Base-by-base conservation (phyloP, 2,888 invertebrate species). In the Thera britannica region DNA sequence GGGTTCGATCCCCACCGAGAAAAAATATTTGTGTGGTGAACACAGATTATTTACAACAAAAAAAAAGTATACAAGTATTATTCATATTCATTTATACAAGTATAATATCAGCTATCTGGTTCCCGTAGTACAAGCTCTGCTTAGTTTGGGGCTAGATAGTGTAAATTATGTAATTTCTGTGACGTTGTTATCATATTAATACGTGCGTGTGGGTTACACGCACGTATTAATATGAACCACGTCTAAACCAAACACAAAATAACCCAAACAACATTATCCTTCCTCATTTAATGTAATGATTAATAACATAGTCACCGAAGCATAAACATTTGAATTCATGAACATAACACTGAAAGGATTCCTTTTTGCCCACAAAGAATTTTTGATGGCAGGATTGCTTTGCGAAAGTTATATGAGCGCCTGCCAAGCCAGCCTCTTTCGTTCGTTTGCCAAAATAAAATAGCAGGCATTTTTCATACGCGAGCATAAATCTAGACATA, bases 391-490 rank as follows among this genome's bases (percentile, higher is more conserved):
- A 62, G 57, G 60, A 49, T 55, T 64, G 54, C 62, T 56, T 64
- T 59, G 60, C 65, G 54, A 62, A 68, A 70, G 70, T 68, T 73
- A 68, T 65, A 59, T 52, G 72, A 62, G 68, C 59, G 58, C 52
- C 59, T 63, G 70, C 72, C 62, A 70, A 68, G 70, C 55, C 58
- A 59, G 57, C 57, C 66, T 49, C 55, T 61, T 61, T 65, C 65
- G 51, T 62, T 69, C 68, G 61, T 65, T 62, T 73, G 68, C 68
- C 70, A 72, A 72, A 73, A 72, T 66, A 67, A 70, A 56, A 69
- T 70, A 60, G 48, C 52, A 23, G 55, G 58, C 38, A 72, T 68
- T 72, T 73, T 67, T 68, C 65, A 63, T 61, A 44, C 36, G 65
- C 4, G 54, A 61, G 38, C 38, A 64, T 59, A 59, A 66, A 65